Evolutionary conservation across 2,113 vertebrate species (phyloP), one percentile per base, ranked within the genome.

Genomic region (Hylia prasina): DNA sequence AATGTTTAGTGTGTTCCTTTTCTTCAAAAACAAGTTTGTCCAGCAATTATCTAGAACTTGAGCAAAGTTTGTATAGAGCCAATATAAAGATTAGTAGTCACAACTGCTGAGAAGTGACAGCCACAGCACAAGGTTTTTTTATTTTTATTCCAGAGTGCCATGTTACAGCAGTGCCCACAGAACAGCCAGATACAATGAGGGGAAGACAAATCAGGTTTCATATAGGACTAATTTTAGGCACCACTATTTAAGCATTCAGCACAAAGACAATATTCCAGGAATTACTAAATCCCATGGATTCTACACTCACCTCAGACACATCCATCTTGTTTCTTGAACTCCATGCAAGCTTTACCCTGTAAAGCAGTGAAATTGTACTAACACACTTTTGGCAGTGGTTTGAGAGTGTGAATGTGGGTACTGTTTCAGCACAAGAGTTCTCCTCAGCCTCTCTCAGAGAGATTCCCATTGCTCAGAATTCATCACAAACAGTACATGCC

Each of bases 371-470:
- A 15, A n/a, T 24, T 60, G 31, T 61, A 72, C 93, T 66, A 95
- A 18, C 13, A 51, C 8, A 3, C 24, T 39, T 7, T 37, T 5
- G 63, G 31, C 16, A 30, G 39, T 1, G 13, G 25, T 20, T 45
- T 53, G 2, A n/a, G 39, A 23, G 42, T 22, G 7, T n/a, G 15
- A 73, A 40, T 20, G 18, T 1, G 1, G 8, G 82, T 73, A 98
- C 99, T 97, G 98, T 96, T 98, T 99, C 99, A 99, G 99, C 54
- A 28, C 31, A 92, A 94, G 48, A 96, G 63, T 61, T 75, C 2
- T 98, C 98, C 97, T 98, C 99, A 99, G 61, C 83, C 83, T 98
- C 95, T 96, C 96, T 99, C 99, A 98, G 99, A 99, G 99, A 99
- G 99, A 99, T 99, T 99, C 99, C 99, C 99, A 99, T 97, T 98